Conservation (phyloP, 2,113 vertebrate species). For the Neopipo cinnamomea region DNA sequence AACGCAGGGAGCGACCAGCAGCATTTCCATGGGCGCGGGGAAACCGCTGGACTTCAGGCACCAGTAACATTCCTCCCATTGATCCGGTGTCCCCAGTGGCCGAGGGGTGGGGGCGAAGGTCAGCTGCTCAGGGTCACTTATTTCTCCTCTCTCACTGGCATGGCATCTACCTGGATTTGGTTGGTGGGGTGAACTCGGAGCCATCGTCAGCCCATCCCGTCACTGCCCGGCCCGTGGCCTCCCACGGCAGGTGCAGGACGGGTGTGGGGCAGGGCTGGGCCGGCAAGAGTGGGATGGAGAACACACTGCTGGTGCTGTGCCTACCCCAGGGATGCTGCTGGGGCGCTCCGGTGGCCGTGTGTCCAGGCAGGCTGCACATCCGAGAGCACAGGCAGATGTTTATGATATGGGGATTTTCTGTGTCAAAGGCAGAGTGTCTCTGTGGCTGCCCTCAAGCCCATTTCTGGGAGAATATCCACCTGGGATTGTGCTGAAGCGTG, state of each 20-base stretch:
- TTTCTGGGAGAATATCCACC: not conserved
- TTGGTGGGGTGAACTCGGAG: not conserved
- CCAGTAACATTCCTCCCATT: not conserved
- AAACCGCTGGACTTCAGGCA: not conserved
- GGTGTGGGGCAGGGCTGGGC: not conserved
- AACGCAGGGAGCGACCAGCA: not conserved
- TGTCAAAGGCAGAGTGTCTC: not conserved
- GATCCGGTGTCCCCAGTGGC: not conserved
- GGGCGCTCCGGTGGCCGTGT: rapidly evolving
- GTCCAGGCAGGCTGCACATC: rapidly evolving
- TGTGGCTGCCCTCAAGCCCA: not conserved
- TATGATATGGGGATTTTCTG: not conserved
- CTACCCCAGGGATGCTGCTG: rapidly evolving
- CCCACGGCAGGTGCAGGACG: rapidly evolving
- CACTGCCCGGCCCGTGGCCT: not conserved
- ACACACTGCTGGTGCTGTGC: not conserved
- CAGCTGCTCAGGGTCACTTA: not conserved
- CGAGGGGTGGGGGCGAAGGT: not conserved
- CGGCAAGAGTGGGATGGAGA: not conserved
- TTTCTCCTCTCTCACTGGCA: not conserved
- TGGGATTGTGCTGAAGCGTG: not conserved
- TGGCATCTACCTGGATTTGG: not conserved
- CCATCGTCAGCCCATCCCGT: not conserved
- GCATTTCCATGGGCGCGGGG: not conserved
- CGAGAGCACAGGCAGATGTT: rapidly evolving